Conservation (phyloP, 2,797 vertebrate species). For the Menidia menidia region DNA sequence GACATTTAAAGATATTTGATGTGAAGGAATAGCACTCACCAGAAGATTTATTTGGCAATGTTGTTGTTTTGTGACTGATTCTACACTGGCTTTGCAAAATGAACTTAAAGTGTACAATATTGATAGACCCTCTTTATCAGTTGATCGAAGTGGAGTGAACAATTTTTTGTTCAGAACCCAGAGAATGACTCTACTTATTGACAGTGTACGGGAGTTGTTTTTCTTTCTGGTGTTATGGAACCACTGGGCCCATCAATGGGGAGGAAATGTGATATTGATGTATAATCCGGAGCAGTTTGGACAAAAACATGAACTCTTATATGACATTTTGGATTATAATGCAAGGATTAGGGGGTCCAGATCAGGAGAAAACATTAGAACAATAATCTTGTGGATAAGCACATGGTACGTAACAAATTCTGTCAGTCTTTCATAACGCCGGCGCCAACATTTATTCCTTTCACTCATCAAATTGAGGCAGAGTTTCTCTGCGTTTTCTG, state of each 20-base stretch:
- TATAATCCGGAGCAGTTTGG: constrained; percentile 33
- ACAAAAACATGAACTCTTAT: constrained; percentile 40
- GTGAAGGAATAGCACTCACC: too few species aligned
- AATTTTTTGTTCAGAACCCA: too few species aligned
- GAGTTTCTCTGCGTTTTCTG: neutral
- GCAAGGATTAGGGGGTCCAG: constrained; percentile 57
- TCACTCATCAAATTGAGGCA: too few species aligned
- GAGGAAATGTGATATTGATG: constrained; percentile 8
- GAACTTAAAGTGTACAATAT: too few species aligned
- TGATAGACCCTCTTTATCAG: too few species aligned
- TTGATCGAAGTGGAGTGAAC: too few species aligned
- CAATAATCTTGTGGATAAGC: constrained; percentile 67
- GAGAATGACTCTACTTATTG: neutral
- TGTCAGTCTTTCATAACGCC: constrained; percentile 22
- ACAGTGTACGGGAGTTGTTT: neutral
- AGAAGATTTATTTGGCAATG: too few species aligned
- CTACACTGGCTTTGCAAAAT: too few species aligned
- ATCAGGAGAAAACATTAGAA: constrained; percentile 62
- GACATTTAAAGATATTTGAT: too few species aligned
- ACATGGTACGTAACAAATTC: constrained; percentile 34
- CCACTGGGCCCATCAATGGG: neutral
- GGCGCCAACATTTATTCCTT: too few species aligned
- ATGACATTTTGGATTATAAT: constrained; percentile 56
- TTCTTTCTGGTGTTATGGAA: neutral
- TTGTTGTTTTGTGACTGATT: too few species aligned